These are phyloP conservation scores for Nothobranchius kuhntae DNA, from an alignment of 2,113 vertebrate species.

Conservation along the genomic window DNA sequence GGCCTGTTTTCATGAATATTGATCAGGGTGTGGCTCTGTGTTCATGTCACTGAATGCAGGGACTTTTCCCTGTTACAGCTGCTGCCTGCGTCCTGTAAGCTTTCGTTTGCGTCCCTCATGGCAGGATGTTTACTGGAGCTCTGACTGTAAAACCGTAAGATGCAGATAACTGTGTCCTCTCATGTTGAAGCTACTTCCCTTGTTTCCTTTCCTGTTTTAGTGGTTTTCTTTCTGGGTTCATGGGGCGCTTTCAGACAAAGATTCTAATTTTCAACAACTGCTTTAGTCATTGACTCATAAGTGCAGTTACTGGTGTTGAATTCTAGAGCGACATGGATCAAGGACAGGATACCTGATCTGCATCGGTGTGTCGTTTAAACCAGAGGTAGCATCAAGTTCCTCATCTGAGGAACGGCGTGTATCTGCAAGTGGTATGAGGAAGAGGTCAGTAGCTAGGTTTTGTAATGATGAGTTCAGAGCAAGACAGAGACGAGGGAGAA, in stretches of 20 bases:
- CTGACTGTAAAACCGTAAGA: too few species aligned
- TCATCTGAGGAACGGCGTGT: conserved; percentile 19
- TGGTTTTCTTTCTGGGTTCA: too few species aligned
- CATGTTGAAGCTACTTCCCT: too few species aligned
- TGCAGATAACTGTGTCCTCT: too few species aligned
- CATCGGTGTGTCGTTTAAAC: conserved; percentile 14
- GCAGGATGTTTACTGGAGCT: too few species aligned
- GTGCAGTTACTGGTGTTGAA: conserved; percentile 42
- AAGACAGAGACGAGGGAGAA: conserved; percentile 37
- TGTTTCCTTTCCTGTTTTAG: too few species aligned
- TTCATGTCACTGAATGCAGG: too few species aligned
- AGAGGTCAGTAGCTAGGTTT: conserved; percentile 21
- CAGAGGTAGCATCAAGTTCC: conserved; percentile 58
- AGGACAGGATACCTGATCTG: conserved; percentile 32
- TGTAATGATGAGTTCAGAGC: conserved; percentile 27
- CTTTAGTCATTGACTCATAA: conserved; percentile 48
- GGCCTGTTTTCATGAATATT: too few species aligned
- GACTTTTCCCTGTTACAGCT: too few species aligned
- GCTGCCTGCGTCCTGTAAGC: too few species aligned
- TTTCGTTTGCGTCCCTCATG: too few species aligned
- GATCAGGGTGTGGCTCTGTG: too few species aligned
- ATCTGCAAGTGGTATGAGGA: conserved; percentile 11
- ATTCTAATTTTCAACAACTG: neutral
- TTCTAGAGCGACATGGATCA: conserved; percentile 42
- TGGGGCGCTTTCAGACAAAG: neutral